phyloP scores from a whole-genome alignment of 2,113 vertebrate species.

The Suncus etruscus region DNA sequence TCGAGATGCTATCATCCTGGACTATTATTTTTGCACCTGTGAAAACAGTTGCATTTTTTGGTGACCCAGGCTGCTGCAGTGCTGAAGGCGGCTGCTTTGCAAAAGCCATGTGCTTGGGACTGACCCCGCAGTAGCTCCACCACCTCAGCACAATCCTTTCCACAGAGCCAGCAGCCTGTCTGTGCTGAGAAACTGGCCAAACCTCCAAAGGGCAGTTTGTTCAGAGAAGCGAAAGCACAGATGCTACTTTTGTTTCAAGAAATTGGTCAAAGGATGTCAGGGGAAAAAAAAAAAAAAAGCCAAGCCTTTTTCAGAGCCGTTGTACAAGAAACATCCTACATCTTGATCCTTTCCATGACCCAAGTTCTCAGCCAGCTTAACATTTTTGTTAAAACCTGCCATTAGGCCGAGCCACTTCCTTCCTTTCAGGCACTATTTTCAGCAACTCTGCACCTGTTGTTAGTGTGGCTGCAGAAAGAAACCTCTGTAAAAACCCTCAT shows the following conservation, averaged over 20 bases:
- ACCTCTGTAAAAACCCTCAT: background rate
- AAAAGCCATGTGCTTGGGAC: background rate
- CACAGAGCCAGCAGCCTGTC: background rate
- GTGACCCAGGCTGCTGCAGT: background rate
- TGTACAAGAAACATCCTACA: background rate
- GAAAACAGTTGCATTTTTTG: slow-evolving; percentile 16
- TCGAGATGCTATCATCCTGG: background rate
- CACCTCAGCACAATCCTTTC: background rate
- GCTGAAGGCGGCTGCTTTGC: background rate
- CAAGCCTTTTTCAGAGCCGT: background rate
- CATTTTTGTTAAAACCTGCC: slow-evolving; percentile 33
- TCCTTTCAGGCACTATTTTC: slow-evolving; percentile 80
- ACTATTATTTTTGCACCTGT: slow-evolving; percentile 39
- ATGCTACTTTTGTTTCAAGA: background rate
- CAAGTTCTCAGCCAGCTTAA: slow-evolving; percentile 49
- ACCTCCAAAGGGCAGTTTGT: background rate
- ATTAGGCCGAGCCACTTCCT: slow-evolving; percentile 80
- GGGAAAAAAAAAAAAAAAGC: background rate
- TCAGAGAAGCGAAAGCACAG: background rate
- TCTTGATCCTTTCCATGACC: slow-evolving; percentile 14
- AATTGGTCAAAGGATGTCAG: background rate
- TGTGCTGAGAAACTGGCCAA: background rate
- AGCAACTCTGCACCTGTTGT: slow-evolving; percentile 78
- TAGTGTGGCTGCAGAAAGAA: slow-evolving; percentile 53
- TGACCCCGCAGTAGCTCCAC: background rate